Evolutionary conservation across 2,888 invertebrate species (phyloP).

Genomic region (Melanophora roralis): DNA sequence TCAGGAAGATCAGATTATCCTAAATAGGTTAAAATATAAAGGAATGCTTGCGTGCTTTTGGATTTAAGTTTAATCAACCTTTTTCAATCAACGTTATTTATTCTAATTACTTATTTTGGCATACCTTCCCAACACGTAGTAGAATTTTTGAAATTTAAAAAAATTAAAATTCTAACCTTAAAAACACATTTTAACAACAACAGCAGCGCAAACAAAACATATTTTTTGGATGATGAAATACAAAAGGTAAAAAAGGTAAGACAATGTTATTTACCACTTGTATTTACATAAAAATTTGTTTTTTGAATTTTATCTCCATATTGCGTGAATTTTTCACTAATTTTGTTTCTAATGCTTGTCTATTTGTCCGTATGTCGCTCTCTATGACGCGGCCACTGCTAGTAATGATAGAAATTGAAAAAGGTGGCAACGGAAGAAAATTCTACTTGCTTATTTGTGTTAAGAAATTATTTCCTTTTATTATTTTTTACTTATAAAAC

Average conservation of each 20-base stretch:
- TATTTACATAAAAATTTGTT: conserved; percentile 1
- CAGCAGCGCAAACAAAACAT: background rate
- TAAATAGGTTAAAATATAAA: no score
- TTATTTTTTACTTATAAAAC: no score
- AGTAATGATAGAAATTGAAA: background rate
- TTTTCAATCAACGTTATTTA: no score
- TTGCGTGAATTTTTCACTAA: background rate
- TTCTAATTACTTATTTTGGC: no score
- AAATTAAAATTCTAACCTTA: no score
- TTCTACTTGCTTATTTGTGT: background rate
- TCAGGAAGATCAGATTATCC: no score
- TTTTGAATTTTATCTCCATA: background rate
- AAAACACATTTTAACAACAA: background rate
- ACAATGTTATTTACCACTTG: background rate
- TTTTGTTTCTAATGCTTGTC: background rate
- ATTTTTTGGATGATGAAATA: no score
- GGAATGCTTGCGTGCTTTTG: no score
- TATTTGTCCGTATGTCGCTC: background rate
- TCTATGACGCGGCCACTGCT: background rate
- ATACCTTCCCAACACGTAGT: background rate
- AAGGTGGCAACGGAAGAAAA: background rate
- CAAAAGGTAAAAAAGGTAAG: background rate
- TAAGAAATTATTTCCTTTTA: background rate
- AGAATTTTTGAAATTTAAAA: no score
- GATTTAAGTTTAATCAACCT: no score